Evolutionary conservation across 2,797 vertebrate genomes (phyloP), one percentile per base, ranked within the genome.

Genomic region (Lacerta bilineata): DNA sequence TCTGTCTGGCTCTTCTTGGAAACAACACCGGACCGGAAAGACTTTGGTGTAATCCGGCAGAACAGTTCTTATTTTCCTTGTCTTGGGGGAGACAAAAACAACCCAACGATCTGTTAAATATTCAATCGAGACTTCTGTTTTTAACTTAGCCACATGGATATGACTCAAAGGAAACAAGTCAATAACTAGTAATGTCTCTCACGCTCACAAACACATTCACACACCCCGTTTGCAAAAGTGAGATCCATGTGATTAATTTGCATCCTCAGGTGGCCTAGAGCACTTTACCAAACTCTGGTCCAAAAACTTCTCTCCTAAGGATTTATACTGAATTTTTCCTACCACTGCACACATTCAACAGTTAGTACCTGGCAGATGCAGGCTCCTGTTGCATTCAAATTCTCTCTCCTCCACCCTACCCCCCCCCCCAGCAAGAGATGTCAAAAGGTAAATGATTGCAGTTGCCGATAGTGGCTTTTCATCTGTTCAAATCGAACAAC

Each of bases 141-240:
- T 90, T 77, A 6, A 76, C 25, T 80, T 64, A 75, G 71, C 87
- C 64, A 43, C 0, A 87, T 76, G 66, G 36, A 41, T 83, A 90
- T 89, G 91, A 61, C 74, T 81, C 5, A 39, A 71, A 88, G 69
- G 61, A 13, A 88, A 64, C 1, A 80, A 91, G 74, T 89, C 20
- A 77, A 86, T 89, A 17, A 1, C 61, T 88, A 0, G 0, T 69
- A n/a, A 84, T 79, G 20, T 69, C 86, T 90, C 86, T 7, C 83
- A 85, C 33, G 8, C 36, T 61, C 29, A 4, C 5, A 0, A 81
- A 50, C 78, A 89, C 78, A 77, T 82, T 69, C 43, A 55, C 83
- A 75, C 25, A 78, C 29, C 18, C 59, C 77, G 61, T 50, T 81
- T 17, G 3, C 71, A 74, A 68, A 76, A 75, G 76, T 33, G 46